Evolutionary conservation across 2,888 invertebrate species (phyloP), one percentile per base, ranked within the genome.

Genomic region (Abscondita cerata): DNA sequence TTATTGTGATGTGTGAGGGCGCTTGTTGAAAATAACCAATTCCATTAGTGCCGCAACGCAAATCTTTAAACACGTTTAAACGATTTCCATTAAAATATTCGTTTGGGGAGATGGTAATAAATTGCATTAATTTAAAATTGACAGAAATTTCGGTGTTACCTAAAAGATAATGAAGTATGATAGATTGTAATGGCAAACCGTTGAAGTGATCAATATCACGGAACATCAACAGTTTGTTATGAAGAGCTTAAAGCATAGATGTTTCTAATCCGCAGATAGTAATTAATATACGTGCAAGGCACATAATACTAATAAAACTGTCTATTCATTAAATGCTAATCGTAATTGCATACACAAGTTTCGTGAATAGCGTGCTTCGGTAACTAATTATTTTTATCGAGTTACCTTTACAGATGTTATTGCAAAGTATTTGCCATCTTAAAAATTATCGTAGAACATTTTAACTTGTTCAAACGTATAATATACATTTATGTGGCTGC

Each of bases 171-270:
- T 25, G 25, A 25, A 25, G 25, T 25, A 25, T 44, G 44, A 44
- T 44, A 44, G 16, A 44, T 44, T 44, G 19, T 19, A 44, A 44
- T 44, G 18, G 18, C 18, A 18, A 16, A 44, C 44, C 19, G 44
- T 44, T 44, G 18, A 44, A 18, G 44, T 54, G 44, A 59, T 59
- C 53, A 54, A 59, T 59, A 59, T 41, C 48, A 31, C 31, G 16
- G 18, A 54, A 53, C 59, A 59, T 50, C 54, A 50, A 50, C 48
- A 34, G 59, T 59, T 59, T 59, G 54, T 59, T 53, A 54, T 59
- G 34, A 59, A 54, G 34, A 40, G 54, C 59, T 53, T 59, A 59
- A 53, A 48, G 48, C 48, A 53, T 25, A 48, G 20, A 40, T 40
- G 33, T 50, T 25, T 48, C 53, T 59, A 59, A 59, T 59, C 53